phyloP scores from a whole-genome alignment of 1,140 invertebrate species.

The Condylostylus longicornis region DNA sequence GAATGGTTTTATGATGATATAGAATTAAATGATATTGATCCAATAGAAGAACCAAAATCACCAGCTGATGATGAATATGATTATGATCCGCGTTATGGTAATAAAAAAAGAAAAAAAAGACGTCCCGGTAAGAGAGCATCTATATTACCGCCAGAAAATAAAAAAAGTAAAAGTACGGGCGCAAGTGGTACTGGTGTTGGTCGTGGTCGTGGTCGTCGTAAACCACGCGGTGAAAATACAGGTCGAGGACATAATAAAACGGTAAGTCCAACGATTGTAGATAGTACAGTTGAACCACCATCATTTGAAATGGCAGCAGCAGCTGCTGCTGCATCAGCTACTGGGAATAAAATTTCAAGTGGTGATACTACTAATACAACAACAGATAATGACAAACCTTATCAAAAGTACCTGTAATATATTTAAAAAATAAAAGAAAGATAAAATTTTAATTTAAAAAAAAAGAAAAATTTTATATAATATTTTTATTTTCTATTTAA shows the following conservation, averaged over 20 bases:
- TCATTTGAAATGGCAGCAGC: conserved; percentile 30
- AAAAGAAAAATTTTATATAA: no score
- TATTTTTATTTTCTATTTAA: no score
- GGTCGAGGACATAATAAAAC: conserved; percentile 10
- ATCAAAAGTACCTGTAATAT: conserved; percentile 32
- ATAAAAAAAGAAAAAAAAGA: conserved; percentile 27
- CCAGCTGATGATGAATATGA: conserved; percentile 90
- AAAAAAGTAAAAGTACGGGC: not conserved
- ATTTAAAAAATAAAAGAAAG: no score
- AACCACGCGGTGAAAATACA: conserved; percentile 5
- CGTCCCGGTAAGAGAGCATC: conserved; percentile 18
- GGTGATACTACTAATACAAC: conserved; percentile 10
- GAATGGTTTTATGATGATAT: conserved; percentile 79
- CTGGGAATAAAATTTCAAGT: no score
- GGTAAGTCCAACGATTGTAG: conserved; percentile 17
- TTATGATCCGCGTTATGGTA: conserved; percentile 55
- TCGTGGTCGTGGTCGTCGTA: conserved; percentile 5
- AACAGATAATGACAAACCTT: conserved; percentile 24
- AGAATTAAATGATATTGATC: conserved; percentile 81
- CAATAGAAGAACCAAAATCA: conserved; percentile 79
- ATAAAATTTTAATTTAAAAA: no score
- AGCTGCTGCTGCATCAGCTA: no score
- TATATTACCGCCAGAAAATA: conserved; percentile 4
- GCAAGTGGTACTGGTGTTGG: conserved; percentile 5
- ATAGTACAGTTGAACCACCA: conserved; percentile 23